These are phyloP conservation scores for Pelusios castaneus DNA, from an alignment of 2,113 vertebrate species.

Conservation along the genomic window DNA sequence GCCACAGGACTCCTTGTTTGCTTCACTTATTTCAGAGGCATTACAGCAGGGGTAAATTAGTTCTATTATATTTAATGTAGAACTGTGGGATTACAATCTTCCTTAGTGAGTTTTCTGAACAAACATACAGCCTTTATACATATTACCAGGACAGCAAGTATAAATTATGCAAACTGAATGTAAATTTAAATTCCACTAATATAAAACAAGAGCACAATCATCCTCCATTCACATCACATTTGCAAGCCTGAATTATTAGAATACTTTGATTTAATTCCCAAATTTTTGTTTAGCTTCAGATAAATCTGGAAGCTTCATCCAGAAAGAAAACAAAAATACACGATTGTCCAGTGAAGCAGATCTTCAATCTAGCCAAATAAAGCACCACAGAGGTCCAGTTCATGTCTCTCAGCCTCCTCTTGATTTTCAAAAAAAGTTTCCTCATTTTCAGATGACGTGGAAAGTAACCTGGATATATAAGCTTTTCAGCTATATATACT, in stretches of 20 bases:
- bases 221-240: fast-evolving
- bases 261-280: background rate
- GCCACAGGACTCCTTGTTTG: too few relatives aligned
- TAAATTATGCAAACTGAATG: background rate
- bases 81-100: background rate
- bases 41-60: background rate
- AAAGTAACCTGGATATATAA: background rate
- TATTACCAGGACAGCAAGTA: background rate
- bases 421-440: background rate
- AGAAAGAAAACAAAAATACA: background rate
- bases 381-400: background rate
- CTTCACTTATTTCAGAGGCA: background rate
- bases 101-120: background rate
- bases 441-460: background rate
- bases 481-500: background rate
- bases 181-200: background rate
- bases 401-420: background rate
- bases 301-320: background rate
- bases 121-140: background rate
- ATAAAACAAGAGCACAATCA: background rate
- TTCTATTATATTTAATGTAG: background rate
- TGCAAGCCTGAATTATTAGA: background rate
- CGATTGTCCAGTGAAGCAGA: background rate
- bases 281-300: background rate
- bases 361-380: background rate